Conservation (phyloP, 2,888 invertebrate genomes). For the Perdita meconis region DNA sequence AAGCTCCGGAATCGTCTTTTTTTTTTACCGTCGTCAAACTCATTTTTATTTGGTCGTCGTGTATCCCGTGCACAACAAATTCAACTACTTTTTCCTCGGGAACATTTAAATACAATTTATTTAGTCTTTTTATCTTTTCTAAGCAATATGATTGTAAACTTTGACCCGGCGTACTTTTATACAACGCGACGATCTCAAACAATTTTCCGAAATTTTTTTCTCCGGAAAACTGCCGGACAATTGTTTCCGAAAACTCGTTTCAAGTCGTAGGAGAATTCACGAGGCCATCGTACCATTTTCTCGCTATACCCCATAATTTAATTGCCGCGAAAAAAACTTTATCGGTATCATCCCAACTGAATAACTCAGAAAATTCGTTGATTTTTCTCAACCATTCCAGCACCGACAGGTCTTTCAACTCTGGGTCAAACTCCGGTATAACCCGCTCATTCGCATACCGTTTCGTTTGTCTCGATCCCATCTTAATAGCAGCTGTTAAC, state of each 20-base stretch:
- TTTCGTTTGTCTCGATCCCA: slow-evolving; percentile 35
- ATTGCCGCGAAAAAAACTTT: slow-evolving; percentile 52
- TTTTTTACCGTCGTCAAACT: slow-evolving; percentile 28
- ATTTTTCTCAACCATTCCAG: slow-evolving; percentile 57
- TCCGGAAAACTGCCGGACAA: slow-evolving; percentile 50
- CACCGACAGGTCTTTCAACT: slow-evolving; percentile 29
- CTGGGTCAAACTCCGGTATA: slow-evolving; percentile 60
- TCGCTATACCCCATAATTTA: slow-evolving; percentile 53
- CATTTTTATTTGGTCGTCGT: slow-evolving; percentile 49
- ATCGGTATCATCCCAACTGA: slow-evolving; percentile 49
- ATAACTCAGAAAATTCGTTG: slow-evolving; percentile 36
- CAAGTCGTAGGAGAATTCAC: slow-evolving; percentile 31
- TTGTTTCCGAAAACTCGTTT: slow-evolving; percentile 44
- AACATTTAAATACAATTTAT: slow-evolving; percentile 49
- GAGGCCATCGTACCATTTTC: slow-evolving; percentile 57
- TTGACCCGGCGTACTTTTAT: slow-evolving; percentile 46
- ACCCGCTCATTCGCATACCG: slow-evolving; percentile 59
- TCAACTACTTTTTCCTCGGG: slow-evolving; percentile 48
- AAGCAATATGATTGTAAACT: slow-evolving; percentile 51
- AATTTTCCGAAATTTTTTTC: slow-evolving; percentile 53
- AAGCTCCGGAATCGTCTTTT: slow-evolving; percentile 50
- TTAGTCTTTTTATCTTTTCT: slow-evolving; percentile 48
- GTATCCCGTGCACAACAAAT: slow-evolving; percentile 54
- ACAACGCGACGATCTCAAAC: slow-evolving; percentile 26
- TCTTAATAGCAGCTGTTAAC: slow-evolving; percentile 39